Conservation (phyloP, 2,888 invertebrate genomes). For the Trypoxylon attenuatum region DNA sequence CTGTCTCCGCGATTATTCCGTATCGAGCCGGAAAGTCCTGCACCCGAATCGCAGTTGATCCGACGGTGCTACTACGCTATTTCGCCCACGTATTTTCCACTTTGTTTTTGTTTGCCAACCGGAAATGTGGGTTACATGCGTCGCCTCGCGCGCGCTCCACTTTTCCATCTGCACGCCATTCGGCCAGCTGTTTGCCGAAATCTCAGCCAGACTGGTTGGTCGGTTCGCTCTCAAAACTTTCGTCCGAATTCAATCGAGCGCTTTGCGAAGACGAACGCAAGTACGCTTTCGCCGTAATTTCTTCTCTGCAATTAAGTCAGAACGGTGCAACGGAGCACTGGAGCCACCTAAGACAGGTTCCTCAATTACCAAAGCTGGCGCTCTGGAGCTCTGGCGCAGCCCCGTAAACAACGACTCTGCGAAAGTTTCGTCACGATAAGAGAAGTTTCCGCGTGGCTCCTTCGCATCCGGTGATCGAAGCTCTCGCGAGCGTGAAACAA, state of each 20-base stretch:
- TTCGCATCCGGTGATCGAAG: conserved; percentile 39
- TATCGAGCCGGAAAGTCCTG: conserved; percentile 35
- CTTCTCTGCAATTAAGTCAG: too few relatives aligned
- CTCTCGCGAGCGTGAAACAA: conserved; percentile 45
- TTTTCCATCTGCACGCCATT: neutral
- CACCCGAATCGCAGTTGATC: conserved; percentile 28
- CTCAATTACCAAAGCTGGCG: too few relatives aligned
- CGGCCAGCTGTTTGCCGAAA: neutral
- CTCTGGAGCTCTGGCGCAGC: too few relatives aligned
- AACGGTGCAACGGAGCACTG: too few relatives aligned
- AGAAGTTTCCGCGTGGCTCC: conserved; percentile 15
- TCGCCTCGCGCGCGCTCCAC: neutral
- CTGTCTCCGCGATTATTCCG: conserved; percentile 41
- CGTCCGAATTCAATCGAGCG: too few relatives aligned
- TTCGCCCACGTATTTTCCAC: conserved; percentile 16
- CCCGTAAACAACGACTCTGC: conserved; percentile 6
- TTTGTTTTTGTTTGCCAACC: conserved; percentile 28
- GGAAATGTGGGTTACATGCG: conserved; percentile 15
- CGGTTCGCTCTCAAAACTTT: too few relatives aligned
- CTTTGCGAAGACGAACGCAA: too few relatives aligned
- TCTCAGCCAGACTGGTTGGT: too few relatives aligned
- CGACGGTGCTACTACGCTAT: neutral
- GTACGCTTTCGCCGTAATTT: too few relatives aligned
- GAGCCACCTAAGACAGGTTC: too few relatives aligned
- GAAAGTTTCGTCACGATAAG: conserved; percentile 24